phyloP scores from a whole-genome alignment of 2,797 vertebrate genomes.

The Valencia hispanica region DNA sequence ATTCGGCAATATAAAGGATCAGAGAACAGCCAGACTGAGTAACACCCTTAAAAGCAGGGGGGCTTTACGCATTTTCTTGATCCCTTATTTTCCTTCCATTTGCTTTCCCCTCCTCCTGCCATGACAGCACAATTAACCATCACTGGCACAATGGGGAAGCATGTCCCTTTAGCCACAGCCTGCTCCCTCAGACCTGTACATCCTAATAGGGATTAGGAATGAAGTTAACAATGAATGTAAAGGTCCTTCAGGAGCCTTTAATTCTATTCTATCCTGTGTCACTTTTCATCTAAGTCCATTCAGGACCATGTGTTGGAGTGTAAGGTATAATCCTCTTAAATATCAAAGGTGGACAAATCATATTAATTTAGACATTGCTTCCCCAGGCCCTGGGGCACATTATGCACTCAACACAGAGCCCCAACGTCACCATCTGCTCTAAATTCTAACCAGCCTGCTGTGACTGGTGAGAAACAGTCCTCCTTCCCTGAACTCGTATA shows the following conservation, averaged over 20 bases:
- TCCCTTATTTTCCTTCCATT: constrained; percentile 67
- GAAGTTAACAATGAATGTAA: constrained; percentile 85
- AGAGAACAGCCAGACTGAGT: constrained; percentile 59
- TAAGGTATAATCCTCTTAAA: constrained; percentile 85
- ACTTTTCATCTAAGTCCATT: constrained; percentile 75
- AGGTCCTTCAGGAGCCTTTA: constrained; percentile 80
- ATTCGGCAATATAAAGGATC: constrained; percentile 47
- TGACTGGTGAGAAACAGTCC: constrained; percentile 26
- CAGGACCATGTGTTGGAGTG: constrained; percentile 77
- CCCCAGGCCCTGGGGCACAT: constrained; percentile 61
- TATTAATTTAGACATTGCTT: constrained; percentile 81
- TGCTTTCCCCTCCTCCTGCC: constrained; percentile 70
- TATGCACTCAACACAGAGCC: constrained; percentile 66
- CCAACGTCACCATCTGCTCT: constrained; percentile 73
- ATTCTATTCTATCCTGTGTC: constrained; percentile 79
- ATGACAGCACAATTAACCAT: constrained; percentile 82
- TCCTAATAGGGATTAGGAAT: constrained; percentile 85
- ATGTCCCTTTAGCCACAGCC: constrained; percentile 72
- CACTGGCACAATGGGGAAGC: constrained; percentile 79
- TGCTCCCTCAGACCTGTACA: constrained; percentile 73
- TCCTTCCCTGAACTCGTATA: constrained; percentile 7
- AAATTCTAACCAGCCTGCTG: constrained; percentile 61
- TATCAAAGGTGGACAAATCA: constrained; percentile 84
- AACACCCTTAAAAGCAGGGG: constrained; percentile 74
- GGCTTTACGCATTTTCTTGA: constrained; percentile 70